phyloP scores from a whole-genome alignment of 2,113 vertebrate species.

The Anas platyrhynchos region DNA sequence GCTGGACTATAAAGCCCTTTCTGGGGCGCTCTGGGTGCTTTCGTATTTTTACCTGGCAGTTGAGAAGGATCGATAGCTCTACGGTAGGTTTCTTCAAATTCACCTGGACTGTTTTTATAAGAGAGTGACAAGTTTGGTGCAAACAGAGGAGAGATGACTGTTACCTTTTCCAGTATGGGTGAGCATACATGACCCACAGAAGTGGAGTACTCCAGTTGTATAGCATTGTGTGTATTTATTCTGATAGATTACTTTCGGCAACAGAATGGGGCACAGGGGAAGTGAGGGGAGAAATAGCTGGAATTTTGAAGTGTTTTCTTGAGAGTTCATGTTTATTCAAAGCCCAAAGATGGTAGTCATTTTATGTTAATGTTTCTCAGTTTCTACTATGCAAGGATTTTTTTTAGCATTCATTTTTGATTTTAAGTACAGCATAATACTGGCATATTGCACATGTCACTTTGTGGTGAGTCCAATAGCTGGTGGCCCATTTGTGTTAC shows the following conservation, averaged over 20 bases:
- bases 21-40: not conserved
- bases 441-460: not conserved
- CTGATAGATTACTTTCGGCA: not conserved
- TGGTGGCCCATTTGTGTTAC: not conserved
- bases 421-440: not conserved
- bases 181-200: not conserved
- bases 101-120: not conserved
- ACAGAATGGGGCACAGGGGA: not conserved
- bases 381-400: not conserved
- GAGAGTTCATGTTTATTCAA: not conserved
- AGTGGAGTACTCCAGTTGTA: not conserved
- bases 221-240: not conserved
- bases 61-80: not conserved
- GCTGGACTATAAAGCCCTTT: too few relatives aligned
- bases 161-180: not conserved
- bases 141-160: not conserved
- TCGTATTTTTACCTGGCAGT: not conserved
- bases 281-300: not conserved
- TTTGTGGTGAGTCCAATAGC: not conserved
- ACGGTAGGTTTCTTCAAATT: not conserved
- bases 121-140: not conserved
- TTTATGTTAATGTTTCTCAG: not conserved
- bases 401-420: not conserved
- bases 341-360: not conserved
- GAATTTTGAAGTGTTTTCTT: not conserved